Conservation (phyloP, 2,888 invertebrate species). For the Ecdyonurus torrentis region DNA sequence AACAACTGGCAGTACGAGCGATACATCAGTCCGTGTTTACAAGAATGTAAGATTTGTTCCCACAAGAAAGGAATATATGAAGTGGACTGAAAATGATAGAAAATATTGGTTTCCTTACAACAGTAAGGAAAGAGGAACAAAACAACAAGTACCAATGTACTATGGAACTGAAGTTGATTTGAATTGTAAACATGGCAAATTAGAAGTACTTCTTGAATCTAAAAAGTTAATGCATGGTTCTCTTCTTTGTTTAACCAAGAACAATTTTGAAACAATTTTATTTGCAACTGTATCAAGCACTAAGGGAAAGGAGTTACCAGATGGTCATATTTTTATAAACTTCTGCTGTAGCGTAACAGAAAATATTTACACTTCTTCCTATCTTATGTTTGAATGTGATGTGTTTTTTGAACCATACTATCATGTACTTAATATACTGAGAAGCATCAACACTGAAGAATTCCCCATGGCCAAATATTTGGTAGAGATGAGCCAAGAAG, state of each 20-base stretch:
- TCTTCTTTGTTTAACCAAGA: slow-evolving; percentile 27
- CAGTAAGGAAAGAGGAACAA: neutral
- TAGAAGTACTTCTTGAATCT: too few species aligned
- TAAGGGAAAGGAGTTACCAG: slow-evolving; percentile 16
- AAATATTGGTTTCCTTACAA: neutral
- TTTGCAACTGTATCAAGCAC: slow-evolving; percentile 25
- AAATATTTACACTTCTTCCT: slow-evolving; percentile 10
- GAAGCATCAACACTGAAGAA: slow-evolving; percentile 18
- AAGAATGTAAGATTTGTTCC: slow-evolving; percentile 30
- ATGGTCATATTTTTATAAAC: slow-evolving; percentile 19
- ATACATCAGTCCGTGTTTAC: slow-evolving; percentile 23
- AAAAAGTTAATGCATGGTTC: slow-evolving; percentile 28
- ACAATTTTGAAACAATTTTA: slow-evolving; percentile 26
- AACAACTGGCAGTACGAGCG: neutral
- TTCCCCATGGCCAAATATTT: slow-evolving; percentile 24
- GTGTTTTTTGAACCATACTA: slow-evolving; percentile 32
- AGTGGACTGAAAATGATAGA: neutral
- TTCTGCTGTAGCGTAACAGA: slow-evolving; percentile 11
- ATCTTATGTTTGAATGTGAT: slow-evolving; percentile 27
- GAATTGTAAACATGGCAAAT: too few species aligned
- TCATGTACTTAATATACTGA: slow-evolving; percentile 32
- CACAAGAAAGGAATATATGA: neutral
- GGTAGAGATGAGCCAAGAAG: slow-evolving; percentile 17
- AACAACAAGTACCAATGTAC: neutral
- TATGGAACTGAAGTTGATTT: neutral